Conservation (phyloP, 2,888 invertebrate genomes). For the Onthophagus sagittarius region DNA sequence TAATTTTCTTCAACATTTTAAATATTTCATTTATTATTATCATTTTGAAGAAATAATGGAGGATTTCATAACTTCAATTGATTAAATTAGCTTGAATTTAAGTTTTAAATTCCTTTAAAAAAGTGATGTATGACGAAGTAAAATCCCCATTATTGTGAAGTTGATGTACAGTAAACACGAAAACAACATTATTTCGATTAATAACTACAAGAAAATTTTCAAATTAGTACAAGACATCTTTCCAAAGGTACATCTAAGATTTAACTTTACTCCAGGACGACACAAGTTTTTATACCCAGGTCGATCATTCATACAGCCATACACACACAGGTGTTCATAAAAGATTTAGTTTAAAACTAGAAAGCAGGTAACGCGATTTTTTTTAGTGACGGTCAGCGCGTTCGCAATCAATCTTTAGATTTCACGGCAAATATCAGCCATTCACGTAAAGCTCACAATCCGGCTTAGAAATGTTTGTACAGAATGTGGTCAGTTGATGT, state of each 20-base stretch:
- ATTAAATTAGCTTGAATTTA: no score
- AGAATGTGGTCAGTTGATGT: conserved; percentile 27
- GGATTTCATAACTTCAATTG: no score
- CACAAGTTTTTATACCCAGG: neutral
- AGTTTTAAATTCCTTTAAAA: no score
- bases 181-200: neutral
- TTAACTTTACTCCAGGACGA: neutral
- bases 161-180: no score
- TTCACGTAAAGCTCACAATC: neutral
- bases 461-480: conserved; percentile 21
- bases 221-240: neutral
- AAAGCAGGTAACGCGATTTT: neutral
- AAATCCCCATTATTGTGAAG: no score
- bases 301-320: neutral
- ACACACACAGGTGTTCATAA: neutral
- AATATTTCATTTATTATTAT: no score
- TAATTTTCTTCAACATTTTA: no score
- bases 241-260: neutral
- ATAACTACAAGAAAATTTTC: neutral
- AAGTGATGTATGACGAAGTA: no score
- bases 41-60: no score
- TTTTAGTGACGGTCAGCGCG: neutral
- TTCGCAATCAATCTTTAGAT: neutral
- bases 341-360: neutral
- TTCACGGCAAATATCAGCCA: neutral